A percentile compares a stretch with the other conserved stretches of the same genome.
Evolutionary conservation across 1,140 invertebrate species (phyloP).

Genomic region (Atta colombica): DNA sequence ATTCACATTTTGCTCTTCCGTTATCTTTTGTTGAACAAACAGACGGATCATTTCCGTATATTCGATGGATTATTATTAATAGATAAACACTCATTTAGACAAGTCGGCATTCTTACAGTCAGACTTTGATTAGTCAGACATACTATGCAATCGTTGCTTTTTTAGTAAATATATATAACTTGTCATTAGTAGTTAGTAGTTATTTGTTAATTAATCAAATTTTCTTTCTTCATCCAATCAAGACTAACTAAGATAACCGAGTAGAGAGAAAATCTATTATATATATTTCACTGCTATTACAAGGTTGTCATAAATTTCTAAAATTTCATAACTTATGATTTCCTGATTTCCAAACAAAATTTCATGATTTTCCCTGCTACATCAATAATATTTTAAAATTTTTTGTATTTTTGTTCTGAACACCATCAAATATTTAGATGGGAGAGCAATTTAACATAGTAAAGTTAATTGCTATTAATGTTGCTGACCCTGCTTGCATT

Average conservation of each 20-base stretch:
- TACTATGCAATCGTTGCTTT: neutral
- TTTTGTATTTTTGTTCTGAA: no score
- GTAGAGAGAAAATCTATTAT: neutral
- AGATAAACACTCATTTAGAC: neutral
- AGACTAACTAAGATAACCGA: neutral
- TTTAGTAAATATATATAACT: neutral
- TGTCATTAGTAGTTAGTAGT: neutral
- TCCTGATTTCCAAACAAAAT: no score
- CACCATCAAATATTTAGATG: no score
- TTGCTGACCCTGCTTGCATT: no score
- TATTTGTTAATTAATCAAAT: conserved; percentile 28
- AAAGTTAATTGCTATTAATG: no score
- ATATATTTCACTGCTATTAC: neutral
- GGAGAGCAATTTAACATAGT: no score
- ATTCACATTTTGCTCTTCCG: neutral
- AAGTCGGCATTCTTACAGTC: neutral
- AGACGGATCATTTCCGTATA: neutral
- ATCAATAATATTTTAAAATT: no score
- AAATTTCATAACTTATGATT: no score
- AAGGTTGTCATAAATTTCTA: no score
- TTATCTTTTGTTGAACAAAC: neutral
- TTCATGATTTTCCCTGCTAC: no score
- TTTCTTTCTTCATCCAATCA: neutral
- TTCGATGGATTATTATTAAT: neutral
- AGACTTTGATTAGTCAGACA: neutral